Evolutionary conservation across 2,113 vertebrate species (phyloP).

Genomic region (Boulengeromyrus knoepffleri): DNA sequence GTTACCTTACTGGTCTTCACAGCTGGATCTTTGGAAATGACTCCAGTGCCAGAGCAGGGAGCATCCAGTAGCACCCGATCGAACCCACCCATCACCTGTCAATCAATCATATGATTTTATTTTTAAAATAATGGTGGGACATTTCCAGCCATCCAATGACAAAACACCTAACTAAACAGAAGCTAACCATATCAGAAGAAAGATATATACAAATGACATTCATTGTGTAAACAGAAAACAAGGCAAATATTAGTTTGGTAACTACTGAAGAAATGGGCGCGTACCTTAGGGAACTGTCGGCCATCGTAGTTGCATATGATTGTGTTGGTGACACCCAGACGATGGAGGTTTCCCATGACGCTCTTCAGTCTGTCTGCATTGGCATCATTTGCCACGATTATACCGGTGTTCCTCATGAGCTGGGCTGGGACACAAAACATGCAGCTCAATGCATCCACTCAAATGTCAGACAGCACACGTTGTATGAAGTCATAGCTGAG

Average conservation of each 20-base stretch:
- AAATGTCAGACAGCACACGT: not conserved
- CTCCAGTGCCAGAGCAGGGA: conserved; percentile 88
- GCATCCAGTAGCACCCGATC: conserved; percentile 90
- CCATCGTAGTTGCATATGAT: conserved; percentile 87
- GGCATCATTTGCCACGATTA: conserved; percentile 86
- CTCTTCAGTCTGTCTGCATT: conserved; percentile 78
- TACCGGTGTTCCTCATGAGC: conserved; percentile 93
- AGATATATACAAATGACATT: not conserved
- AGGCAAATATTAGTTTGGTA: not conserved
- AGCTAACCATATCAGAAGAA: not conserved
- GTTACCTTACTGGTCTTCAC: conserved; percentile 93
- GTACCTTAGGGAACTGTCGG: conserved; percentile 87
- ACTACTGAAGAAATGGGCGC: not conserved
- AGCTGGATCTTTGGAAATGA: conserved; percentile 92
- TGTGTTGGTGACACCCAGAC: conserved; percentile 85
- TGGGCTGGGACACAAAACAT: conserved; percentile 63
- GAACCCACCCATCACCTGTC: conserved; percentile 86
- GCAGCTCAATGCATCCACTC: not conserved
- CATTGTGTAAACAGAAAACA: not conserved
- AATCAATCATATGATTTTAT: not conserved
- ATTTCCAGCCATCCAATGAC: not conserved
- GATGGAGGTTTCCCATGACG: conserved; percentile 91
- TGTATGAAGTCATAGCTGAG: not conserved
- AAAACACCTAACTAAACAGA: not conserved
- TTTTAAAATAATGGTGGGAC: not conserved